Evolutionary conservation across 2,797 vertebrate genomes (phyloP).

Genomic region (Dendrocincla fuliginosa): DNA sequence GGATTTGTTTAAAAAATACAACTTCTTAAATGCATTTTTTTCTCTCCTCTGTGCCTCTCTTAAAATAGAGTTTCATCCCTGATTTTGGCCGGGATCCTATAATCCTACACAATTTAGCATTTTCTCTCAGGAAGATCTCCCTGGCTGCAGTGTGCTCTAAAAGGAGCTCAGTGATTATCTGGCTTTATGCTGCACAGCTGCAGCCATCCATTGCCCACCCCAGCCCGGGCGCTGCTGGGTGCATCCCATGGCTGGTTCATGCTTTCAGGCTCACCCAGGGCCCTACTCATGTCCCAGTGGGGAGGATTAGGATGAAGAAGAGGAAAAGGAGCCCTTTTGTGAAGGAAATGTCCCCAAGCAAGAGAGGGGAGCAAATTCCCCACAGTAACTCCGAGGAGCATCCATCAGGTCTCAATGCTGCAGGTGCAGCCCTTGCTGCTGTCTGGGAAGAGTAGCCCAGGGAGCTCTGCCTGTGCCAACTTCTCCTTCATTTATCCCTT

Average conservation of each 20-base stretch:
- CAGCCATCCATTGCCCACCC: conserved; percentile 35
- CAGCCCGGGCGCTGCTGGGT: background rate
- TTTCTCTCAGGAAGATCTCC: conserved; percentile 72
- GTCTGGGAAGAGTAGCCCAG: background rate
- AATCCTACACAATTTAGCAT: conserved; percentile 68
- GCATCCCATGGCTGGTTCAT: background rate
- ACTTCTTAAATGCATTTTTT: background rate
- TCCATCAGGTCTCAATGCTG: background rate
- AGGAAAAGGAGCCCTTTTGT: background rate
- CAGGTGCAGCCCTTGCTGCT: background rate
- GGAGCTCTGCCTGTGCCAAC: background rate
- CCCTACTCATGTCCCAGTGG: background rate
- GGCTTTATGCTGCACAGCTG: conserved; percentile 25
- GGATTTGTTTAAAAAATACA: conserved; percentile 22
- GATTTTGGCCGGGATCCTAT: conserved; percentile 70
- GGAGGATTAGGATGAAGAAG: background rate
- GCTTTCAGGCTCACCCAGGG: background rate
- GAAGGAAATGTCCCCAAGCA: background rate
- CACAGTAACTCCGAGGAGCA: background rate
- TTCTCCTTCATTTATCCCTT: background rate
- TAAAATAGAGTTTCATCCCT: conserved; percentile 72
- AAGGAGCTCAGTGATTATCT: conserved; percentile 67
- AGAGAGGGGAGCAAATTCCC: background rate
- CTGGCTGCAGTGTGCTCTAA: conserved; percentile 63
- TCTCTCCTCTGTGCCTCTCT: conserved; percentile 35